A percentile compares a stretch with the other conserved stretches of the same genome.
phyloP scores from a whole-genome alignment of 2,113 vertebrate species.

The Campylorhamphus procurvoides region DNA sequence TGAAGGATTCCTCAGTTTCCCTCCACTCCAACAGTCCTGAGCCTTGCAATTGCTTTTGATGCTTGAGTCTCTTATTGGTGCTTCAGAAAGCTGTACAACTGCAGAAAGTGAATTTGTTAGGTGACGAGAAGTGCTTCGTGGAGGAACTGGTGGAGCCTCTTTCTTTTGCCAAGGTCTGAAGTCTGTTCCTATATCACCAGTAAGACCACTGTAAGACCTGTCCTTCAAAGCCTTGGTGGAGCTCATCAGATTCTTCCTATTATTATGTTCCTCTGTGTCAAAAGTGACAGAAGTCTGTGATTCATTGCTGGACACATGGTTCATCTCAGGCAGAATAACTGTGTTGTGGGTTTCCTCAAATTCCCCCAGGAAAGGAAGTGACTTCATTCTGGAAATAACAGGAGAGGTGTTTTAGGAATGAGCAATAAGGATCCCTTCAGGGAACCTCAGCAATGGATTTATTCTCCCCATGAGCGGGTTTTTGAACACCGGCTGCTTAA shows the following conservation, averaged over 20 bases:
- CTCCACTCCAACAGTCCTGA: conserved; percentile 65
- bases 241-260: conserved; percentile 74
- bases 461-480: neutral
- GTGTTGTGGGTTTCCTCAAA: conserved; percentile 59
- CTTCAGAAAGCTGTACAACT: conserved; percentile 68
- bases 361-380: conserved; percentile 73
- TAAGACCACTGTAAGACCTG: neutral
- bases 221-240: conserved; percentile 30
- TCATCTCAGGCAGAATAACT: conserved; percentile 46
- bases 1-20: conserved; percentile 70
- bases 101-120: conserved; percentile 72
- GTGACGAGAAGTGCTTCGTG: conserved; percentile 88
- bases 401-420: neutral
- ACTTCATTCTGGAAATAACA: conserved; percentile 73
- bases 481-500: neutral
- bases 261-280: conserved; percentile 77
- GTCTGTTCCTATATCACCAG: conserved; percentile 48
- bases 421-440: neutral
- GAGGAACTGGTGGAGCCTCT: conserved; percentile 83
- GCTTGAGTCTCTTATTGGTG: conserved; percentile 67
- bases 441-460: neutral
- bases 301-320: conserved; percentile 38
- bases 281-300: conserved; percentile 66
- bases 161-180: conserved; percentile 62
- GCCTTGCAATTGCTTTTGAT: neutral